Conservation (phyloP, 2,888 invertebrate genomes). For the Phasia obesa region DNA sequence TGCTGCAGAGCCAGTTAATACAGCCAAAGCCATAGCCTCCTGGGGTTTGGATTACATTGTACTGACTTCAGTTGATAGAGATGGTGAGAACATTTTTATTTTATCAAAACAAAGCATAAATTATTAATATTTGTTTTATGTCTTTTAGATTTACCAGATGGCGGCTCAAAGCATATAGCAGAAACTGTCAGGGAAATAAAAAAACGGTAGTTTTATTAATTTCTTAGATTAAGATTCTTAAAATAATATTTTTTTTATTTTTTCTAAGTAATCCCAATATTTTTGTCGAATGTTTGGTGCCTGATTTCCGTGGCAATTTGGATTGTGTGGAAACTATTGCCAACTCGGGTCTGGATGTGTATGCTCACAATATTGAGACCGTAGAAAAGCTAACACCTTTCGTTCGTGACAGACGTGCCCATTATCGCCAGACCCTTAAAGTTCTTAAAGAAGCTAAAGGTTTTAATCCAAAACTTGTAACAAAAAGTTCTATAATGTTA, state of each 20-base stretch:
- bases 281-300: slow-evolving; percentile 97
- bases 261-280: slow-evolving; percentile 88
- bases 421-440: slow-evolving; percentile 93
- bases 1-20: slow-evolving; percentile 94
- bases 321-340: slow-evolving; percentile 90
- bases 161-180: slow-evolving; percentile 96
- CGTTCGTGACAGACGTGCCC: slow-evolving; percentile 96
- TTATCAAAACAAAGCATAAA: not conserved
- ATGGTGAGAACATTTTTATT: slow-evolving; percentile 86
- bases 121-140: too few species aligned
- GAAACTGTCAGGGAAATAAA: slow-evolving; percentile 95
- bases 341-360: slow-evolving; percentile 94
- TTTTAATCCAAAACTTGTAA: slow-evolving; percentile 91
- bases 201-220: slow-evolving; percentile 82
- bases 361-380: slow-evolving; percentile 99
- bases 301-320: slow-evolving; percentile 95
- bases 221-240: not conserved
- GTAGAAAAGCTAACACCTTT: slow-evolving; percentile 94
- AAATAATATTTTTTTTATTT: not conserved
- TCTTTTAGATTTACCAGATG: slow-evolving; percentile 92
- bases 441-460: slow-evolving; percentile 92
- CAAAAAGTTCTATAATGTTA: slow-evolving; percentile 99
- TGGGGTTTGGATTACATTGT: slow-evolving; percentile 99
- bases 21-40: slow-evolving; percentile 94
- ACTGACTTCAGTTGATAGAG: slow-evolving; percentile 98